A percentile compares a stretch with the other conserved stretches of the same genome.
Conservation (phyloP, 1,140 invertebrate genomes). For the Hylyphantes graminicola region DNA sequence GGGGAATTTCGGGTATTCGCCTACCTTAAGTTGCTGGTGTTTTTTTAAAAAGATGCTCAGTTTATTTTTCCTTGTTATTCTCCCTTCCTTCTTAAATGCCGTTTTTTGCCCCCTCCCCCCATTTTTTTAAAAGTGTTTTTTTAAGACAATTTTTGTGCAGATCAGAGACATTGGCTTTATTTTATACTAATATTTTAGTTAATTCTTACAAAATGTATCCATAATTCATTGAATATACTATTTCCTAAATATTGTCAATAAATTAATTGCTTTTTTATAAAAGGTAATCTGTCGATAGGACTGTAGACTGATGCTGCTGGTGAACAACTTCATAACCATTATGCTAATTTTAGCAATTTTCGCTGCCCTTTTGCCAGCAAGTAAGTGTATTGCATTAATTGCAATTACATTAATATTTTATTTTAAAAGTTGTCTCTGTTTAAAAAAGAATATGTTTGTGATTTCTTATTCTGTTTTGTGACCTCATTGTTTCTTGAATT, state of each 20-base stretch:
- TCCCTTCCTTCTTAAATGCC: no score
- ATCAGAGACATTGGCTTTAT: background rate
- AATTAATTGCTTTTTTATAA: background rate
- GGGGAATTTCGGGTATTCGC: no score
- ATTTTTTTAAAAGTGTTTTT: no score
- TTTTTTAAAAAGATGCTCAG: no score
- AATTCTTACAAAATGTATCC: background rate
- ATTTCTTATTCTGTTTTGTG: no score
- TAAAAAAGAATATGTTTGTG: background rate
- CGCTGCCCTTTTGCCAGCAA: constrained; percentile 20
- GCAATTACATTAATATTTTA: background rate
- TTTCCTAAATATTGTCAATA: background rate
- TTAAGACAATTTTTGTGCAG: no score
- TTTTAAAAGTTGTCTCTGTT: background rate
- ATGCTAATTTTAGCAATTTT: constrained; percentile 35
- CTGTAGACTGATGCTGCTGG: constrained; percentile 21
- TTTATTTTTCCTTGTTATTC: no score
- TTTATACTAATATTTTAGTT: background rate
- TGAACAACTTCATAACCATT: background rate
- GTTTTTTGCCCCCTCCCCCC: no score
- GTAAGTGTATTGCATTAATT: constrained; percentile 1
- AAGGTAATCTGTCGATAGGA: background rate
- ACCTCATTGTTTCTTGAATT: background rate
- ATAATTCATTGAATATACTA: background rate
- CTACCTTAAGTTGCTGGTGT: no score